A percentile compares a stretch with the other conserved stretches of the same genome.
phyloP scores from a whole-genome alignment of 2,113 vertebrate genomes.

The Mugil cephalus region DNA sequence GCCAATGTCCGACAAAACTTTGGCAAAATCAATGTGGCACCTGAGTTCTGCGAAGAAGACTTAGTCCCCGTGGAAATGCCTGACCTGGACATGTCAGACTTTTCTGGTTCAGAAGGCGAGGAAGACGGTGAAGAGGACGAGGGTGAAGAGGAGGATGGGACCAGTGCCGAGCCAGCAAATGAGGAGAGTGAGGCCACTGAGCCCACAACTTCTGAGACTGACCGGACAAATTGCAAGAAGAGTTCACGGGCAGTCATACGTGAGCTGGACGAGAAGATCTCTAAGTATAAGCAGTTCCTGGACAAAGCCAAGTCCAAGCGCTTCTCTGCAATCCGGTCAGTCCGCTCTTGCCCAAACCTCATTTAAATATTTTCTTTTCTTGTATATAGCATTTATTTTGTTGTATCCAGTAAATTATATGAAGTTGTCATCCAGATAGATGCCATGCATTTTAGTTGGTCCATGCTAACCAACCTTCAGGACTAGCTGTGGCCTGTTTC shows the following conservation, averaged over 20 bases:
- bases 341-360: slow-evolving; percentile 26
- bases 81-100: slow-evolving; percentile 82
- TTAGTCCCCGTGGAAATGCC: slow-evolving; percentile 91
- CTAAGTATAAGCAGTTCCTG: slow-evolving; percentile 94
- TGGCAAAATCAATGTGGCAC: slow-evolving; percentile 92
- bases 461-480: slow-evolving; percentile 19
- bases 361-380: slow-evolving; percentile 14
- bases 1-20: slow-evolving; percentile 92
- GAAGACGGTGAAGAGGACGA: slow-evolving; percentile 66
- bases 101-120: slow-evolving; percentile 83
- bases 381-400: background rate
- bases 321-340: slow-evolving; percentile 94
- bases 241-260: slow-evolving; percentile 83
- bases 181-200: slow-evolving; percentile 17
- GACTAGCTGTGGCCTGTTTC: slow-evolving; percentile 11
- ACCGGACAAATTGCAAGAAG: slow-evolving; percentile 47
- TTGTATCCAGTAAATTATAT: slow-evolving; percentile 22
- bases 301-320: slow-evolving; percentile 94
- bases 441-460: slow-evolving; percentile 48
- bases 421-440: slow-evolving; percentile 40
- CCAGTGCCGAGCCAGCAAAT: slow-evolving; percentile 12
- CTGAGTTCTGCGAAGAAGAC: slow-evolving; percentile 93
- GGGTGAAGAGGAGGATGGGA: slow-evolving; percentile 59
- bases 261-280: slow-evolving; percentile 93
- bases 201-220: slow-evolving; percentile 3